Base-by-base conservation (phyloP, 2,113 vertebrate genomes). In the Cercocebus atys region DNA sequence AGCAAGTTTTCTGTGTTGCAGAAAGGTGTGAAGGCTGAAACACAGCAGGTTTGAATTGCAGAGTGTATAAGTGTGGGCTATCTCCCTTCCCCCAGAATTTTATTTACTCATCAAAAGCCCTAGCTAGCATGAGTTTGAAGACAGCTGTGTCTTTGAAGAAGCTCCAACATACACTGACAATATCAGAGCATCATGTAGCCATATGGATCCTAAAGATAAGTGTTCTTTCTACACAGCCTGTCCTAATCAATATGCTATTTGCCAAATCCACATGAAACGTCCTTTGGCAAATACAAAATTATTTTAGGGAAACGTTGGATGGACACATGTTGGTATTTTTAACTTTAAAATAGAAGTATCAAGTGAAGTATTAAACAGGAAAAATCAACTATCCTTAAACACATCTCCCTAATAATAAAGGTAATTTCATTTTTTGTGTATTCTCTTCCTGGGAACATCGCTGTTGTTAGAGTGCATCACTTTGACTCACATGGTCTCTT, bases 201-300 rank as follows among this genome's bases (percentile, higher is more conserved):
- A 79, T 25, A 85, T 96, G 98, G 43, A 10, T 50, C 66, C n/a
- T 86, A 30, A 45, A 96, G 97, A 98, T 98, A 97, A 97, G 64
- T 3, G 4, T 0, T 55, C 27, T 45, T 83, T 66, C 73, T 8
- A 18, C 27, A n/a, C 64, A 52, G 82, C 50, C 57, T 22, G 14
- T 70, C 70, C 66, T 27, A 73, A 50, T 84, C 66, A 79, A 47
- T 47, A 61, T 14, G 9, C 6, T 18, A 2, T 70, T 55, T 91
- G 80, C 55, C 45, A 90, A 10, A 20, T 45, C 66, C 50, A 11
- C 3, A 13, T 38, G 55, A 73, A 57, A 86, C 23, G 38, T 12
- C 47, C 23, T 73, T 47, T 22, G 45, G 83, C 38, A 96, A 95
- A 90, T 12, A 43, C 0, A 32, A 91, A 93, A 5, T 84, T 93